A percentile compares a stretch with the other conserved stretches of the same genome.
phyloP scores from a whole-genome alignment of 1,140 invertebrate species.

The Drosophila ercepeae region DNA sequence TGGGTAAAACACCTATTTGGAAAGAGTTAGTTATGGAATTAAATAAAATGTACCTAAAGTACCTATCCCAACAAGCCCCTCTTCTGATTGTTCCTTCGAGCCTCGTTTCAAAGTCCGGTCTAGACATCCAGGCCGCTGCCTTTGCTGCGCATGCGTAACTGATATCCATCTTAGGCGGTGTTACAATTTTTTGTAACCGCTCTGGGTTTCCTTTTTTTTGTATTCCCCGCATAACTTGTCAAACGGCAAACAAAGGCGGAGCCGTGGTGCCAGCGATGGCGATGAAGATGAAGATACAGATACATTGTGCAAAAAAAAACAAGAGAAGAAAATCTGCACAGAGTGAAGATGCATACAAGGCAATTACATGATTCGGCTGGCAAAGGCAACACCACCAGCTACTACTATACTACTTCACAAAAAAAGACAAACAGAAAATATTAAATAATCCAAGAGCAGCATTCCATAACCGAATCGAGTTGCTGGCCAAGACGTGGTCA shows the following conservation, averaged over 20 bases:
- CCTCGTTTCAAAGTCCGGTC: slow-evolving; percentile 1
- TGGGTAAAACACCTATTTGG: background rate
- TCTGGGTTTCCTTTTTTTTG: slow-evolving; percentile 10
- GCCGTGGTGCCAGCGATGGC: slow-evolving; percentile 14
- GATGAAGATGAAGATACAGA: slow-evolving; percentile 30
- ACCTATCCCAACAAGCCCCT: too few species aligned
- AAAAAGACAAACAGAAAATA: slow-evolving; percentile 25
- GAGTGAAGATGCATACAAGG: slow-evolving; percentile 39
- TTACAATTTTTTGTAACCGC: slow-evolving; percentile 53
- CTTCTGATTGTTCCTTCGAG: background rate
- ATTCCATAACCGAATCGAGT: slow-evolving; percentile 52
- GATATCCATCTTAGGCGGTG: slow-evolving; percentile 74
- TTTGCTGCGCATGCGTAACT: slow-evolving; percentile 66
- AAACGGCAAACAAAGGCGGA: slow-evolving; percentile 69
- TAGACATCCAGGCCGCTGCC: slow-evolving; percentile 39
- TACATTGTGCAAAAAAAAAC: slow-evolving; percentile 49
- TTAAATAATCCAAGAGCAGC: slow-evolving; percentile 61
- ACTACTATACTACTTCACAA: too few species aligned
- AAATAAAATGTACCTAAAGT: too few species aligned
- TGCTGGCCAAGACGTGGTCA: slow-evolving; percentile 54
- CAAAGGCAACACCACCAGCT: slow-evolving; percentile 18
- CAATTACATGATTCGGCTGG: slow-evolving; percentile 68
- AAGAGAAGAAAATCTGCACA: background rate
- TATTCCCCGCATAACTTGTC: slow-evolving; percentile 64
- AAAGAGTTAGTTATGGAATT: too few species aligned